Evolutionary conservation across 1,140 invertebrate genomes (phyloP).

Genomic region (Thalassaphorura encarpata): DNA sequence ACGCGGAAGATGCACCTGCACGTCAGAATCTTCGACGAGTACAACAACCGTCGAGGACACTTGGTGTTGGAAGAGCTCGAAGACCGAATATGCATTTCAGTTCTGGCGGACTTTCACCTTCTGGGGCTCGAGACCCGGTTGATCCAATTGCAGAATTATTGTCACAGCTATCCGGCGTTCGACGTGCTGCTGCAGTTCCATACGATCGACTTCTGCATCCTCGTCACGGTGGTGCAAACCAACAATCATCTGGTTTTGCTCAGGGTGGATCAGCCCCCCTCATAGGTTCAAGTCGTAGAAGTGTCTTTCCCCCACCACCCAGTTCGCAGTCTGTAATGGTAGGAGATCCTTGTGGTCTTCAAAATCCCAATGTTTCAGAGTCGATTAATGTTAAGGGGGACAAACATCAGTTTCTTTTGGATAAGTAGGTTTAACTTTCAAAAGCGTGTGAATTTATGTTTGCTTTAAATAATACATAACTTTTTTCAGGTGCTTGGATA

Average conservation of each 20-base stretch:
- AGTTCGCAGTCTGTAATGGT: slow-evolving; percentile 24
- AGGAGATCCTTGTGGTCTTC: slow-evolving; percentile 31
- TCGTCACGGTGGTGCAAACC: slow-evolving; percentile 34
- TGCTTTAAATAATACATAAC: slow-evolving; percentile 14
- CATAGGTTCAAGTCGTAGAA: slow-evolving; percentile 57
- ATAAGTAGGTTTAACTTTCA: slow-evolving; percentile 26
- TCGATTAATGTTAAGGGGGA: slow-evolving; percentile 44
- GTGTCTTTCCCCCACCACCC: slow-evolving; percentile 31
- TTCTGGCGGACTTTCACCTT: slow-evolving; percentile 62
- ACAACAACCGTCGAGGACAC: slow-evolving; percentile 30
- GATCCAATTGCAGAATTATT: slow-evolving; percentile 91
- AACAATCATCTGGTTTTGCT: slow-evolving; percentile 47
- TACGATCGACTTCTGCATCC: slow-evolving; percentile 29
- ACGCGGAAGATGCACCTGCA: slow-evolving; percentile 23
- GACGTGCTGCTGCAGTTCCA: slow-evolving; percentile 30
- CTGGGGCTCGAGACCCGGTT: slow-evolving; percentile 65
- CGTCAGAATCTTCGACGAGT: slow-evolving; percentile 29
- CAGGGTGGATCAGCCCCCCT: slow-evolving; percentile 69
- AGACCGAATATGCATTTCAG: slow-evolving; percentile 33
- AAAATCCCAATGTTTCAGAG: slow-evolving; percentile 43
- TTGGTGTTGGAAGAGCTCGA: slow-evolving; percentile 31
- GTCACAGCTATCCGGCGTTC: slow-evolving; percentile 74
- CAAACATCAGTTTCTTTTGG: slow-evolving; percentile 29
- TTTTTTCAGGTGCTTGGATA: slow-evolving; percentile 48
- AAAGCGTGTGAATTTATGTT: neutral